Conservation (phyloP, 2,888 invertebrate species). For the Atrina japonica region DNA sequence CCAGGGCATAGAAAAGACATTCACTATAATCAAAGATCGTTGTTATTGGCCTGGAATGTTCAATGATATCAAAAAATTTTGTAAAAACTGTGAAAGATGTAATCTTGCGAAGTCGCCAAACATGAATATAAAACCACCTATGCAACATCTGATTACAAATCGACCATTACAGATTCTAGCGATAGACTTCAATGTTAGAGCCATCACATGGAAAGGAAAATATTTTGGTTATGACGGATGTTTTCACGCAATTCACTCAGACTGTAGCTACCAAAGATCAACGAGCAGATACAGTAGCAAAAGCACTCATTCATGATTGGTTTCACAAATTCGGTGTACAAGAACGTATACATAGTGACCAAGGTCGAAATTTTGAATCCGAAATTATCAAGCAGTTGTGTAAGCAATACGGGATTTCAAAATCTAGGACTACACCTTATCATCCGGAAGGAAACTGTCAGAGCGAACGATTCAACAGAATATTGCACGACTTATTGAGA, state of each 20-base stretch:
- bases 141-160: too few species aligned
- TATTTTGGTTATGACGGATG: conserved; percentile 38
- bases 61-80: too few species aligned
- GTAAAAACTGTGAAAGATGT: conserved; percentile 39
- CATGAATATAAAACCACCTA: conserved; percentile 19
- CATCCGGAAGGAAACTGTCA: too few species aligned
- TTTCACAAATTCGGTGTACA: too few species aligned
- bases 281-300: not conserved
- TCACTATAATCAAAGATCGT: conserved; percentile 34
- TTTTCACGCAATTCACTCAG: conserved; percentile 38
- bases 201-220: conserved; percentile 41
- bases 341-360: too few species aligned
- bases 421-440: too few species aligned
- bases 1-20: conserved; percentile 48
- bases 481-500: not conserved
- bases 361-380: too few species aligned
- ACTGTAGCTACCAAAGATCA: conserved; percentile 8
- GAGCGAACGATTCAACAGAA: too few species aligned
- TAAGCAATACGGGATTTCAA: too few species aligned
- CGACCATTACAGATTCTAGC: too few species aligned
- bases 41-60: conserved; percentile 53
- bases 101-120: conserved; percentile 35
- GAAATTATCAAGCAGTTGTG: too few species aligned
- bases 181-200: conserved; percentile 35
- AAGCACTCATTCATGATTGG: too few species aligned